These are phyloP conservation scores for Herminia tarsipennalis DNA, from an alignment of 2,888 invertebrate genomes.

Conservation along the genomic window DNA sequence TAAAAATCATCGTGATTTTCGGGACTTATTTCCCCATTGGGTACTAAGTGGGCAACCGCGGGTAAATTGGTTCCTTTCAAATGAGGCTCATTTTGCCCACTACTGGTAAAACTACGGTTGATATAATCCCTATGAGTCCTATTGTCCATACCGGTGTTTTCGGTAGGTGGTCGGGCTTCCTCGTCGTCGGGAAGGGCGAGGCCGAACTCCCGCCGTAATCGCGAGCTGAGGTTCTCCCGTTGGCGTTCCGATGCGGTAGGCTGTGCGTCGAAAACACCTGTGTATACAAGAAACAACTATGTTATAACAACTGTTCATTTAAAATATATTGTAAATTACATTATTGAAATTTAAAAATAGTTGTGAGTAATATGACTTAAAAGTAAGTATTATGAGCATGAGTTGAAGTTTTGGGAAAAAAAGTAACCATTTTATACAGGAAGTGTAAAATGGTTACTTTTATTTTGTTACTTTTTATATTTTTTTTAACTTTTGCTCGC, in stretches of 20 bases:
- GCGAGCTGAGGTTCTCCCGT: constrained; percentile 94
- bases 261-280: constrained; percentile 92
- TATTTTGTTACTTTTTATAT: no score
- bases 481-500: no score
- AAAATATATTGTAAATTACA: no score
- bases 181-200: constrained; percentile 89
- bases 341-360: no score
- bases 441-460: no score
- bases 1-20: no score
- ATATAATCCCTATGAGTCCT: constrained; percentile 27
- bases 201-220: constrained; percentile 93
- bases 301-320: background rate
- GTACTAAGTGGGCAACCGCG: no score
- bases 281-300: constrained; percentile 37
- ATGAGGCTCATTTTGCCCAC: constrained; percentile 4
- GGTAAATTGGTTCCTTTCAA: no score
- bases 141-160: constrained; percentile 48
- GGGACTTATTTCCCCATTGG: no score
- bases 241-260: constrained; percentile 94
- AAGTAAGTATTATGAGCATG: background rate
- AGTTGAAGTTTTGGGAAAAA: no score
- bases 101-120: constrained; percentile 8
- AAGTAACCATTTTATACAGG: no score
- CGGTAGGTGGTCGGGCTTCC: constrained; percentile 84
- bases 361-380: no score